phyloP scores from a whole-genome alignment of 1,140 invertebrate genomes.

The Plutomurus gul region DNA sequence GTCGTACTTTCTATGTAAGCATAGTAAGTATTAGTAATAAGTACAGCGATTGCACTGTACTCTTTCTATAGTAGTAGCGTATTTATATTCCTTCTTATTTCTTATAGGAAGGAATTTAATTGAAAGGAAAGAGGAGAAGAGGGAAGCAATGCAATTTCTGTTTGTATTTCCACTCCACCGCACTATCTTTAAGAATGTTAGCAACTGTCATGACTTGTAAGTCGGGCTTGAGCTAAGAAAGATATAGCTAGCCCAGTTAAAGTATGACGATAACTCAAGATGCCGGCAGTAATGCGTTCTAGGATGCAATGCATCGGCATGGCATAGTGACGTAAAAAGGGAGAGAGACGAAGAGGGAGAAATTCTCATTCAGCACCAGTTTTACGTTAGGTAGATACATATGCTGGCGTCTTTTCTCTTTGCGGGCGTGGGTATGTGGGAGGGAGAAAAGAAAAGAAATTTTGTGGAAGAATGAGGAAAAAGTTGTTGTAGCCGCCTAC shows the following conservation, averaged over 20 bases:
- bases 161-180: conserved; percentile 15
- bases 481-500: no score
- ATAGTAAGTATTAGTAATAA: no score
- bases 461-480: neutral
- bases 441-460: neutral
- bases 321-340: conserved; percentile 2
- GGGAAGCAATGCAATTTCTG: neutral
- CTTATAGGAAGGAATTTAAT: neutral
- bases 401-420: neutral
- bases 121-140: neutral
- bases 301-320: neutral
- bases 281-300: conserved; percentile 5
- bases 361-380: neutral
- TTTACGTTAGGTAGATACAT: neutral
- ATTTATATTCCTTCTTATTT: no score
- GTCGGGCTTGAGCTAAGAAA: neutral
- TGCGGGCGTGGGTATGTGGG: no score
- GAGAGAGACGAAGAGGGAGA: neutral
- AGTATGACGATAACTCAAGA: conserved; percentile 25
- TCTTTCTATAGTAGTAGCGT: no score
- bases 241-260: conserved; percentile 21
- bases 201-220: conserved; percentile 9
- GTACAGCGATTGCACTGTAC: no score
- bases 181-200: conserved; percentile 5
- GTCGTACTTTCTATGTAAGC: no score